A percentile compares a stretch with the other conserved stretches of the same genome.
Evolutionary conservation across 2,797 vertebrate genomes (phyloP).

Genomic region (Parambassis ranga): DNA sequence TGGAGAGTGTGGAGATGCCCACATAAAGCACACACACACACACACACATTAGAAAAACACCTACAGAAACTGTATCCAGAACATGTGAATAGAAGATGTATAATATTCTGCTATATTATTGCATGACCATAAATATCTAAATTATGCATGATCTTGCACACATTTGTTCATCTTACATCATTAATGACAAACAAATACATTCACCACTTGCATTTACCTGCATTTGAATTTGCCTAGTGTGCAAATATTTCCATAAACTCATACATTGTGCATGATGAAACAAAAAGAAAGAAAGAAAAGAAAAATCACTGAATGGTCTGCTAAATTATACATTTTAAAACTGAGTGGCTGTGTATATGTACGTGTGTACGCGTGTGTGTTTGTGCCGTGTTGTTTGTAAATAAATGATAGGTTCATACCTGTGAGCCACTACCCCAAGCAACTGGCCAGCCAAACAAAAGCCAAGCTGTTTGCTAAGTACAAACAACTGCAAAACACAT

Average conservation of each 20-base stretch:
- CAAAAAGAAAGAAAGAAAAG: constrained; percentile 32
- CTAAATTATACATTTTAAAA: constrained; percentile 83
- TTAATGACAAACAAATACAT: constrained; percentile 72
- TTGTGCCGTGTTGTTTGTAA: constrained; percentile 70
- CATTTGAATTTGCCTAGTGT: constrained; percentile 64
- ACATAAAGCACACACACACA: neutral
- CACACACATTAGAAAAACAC: neutral
- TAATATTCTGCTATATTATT: constrained; percentile 28
- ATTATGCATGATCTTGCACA: constrained; percentile 47
- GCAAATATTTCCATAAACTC: constrained; percentile 78
- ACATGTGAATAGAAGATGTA: neutral
- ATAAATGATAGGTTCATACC: constrained; percentile 80
- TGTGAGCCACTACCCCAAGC: constrained; percentile 61
- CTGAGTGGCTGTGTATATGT: constrained; percentile 60
- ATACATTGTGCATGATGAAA: constrained; percentile 76
- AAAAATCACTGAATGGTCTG: constrained; percentile 63
- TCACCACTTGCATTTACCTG: constrained; percentile 58
- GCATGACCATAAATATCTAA: constrained; percentile 33
- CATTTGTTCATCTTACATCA: constrained; percentile 57
- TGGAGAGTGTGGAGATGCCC: constrained; percentile 29
- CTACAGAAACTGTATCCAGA: neutral
- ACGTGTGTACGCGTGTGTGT: constrained; percentile 30
- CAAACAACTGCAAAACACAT: constrained; percentile 62
- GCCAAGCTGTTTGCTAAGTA: constrained; percentile 36
- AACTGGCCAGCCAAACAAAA: constrained; percentile 62